phyloP scores from a whole-genome alignment of 2,113 vertebrate species.

The Sisor rabdophorus region DNA sequence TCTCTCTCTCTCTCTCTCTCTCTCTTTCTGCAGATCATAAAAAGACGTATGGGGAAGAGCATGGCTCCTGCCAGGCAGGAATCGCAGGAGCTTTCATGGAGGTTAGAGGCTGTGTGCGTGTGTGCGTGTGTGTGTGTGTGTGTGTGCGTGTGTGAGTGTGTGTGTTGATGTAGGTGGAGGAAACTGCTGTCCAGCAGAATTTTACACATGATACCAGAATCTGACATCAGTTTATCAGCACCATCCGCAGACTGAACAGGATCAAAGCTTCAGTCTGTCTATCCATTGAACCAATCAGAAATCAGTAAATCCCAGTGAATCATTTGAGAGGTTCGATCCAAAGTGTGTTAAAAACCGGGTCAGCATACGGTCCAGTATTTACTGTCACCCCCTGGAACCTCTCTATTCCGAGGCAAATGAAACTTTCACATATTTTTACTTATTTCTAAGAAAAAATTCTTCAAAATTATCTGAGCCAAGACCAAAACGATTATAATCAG shows the following conservation, averaged over 20 bases:
- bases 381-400: no score
- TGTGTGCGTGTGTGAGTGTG: neutral
- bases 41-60: constrained; percentile 97
- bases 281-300: neutral
- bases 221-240: constrained; percentile 10
- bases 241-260: neutral
- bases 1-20: constrained; percentile 50
- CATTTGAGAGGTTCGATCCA: neutral
- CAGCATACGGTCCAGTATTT: no score
- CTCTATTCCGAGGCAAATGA: no score
- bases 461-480: no score
- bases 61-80: constrained; percentile 96
- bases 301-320: neutral
- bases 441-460: no score
- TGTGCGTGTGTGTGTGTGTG: constrained; percentile 3
- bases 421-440: no score
- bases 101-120: constrained; percentile 72
- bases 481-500: no score
- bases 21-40: constrained; percentile 84
- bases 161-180: neutral
- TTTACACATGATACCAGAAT: constrained; percentile 31
- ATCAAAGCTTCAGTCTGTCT: neutral
- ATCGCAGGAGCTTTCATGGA: constrained; percentile 90
- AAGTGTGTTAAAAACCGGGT: no score
- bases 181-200: constrained; percentile 15